Evolutionary conservation across 2,888 invertebrate genomes (phyloP), one percentile per base, ranked within the genome.

Genomic region (Odontocolon sp.): DNA sequence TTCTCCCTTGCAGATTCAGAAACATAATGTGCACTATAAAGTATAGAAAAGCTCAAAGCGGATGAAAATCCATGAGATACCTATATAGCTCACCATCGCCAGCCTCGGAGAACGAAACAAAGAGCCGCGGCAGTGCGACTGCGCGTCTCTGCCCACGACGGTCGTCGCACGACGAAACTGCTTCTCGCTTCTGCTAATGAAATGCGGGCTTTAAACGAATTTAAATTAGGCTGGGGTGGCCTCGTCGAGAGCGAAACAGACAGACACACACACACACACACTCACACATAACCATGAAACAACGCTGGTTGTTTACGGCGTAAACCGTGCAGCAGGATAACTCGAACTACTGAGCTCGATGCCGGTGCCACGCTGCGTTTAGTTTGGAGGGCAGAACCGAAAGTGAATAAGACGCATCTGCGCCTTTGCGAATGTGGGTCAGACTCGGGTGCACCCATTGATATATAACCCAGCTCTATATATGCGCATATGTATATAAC

Each of bases 141-240:
- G 73, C 73, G 75, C 72, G 47, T 69, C 70, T 45, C 70, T 69
- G 59, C 57, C 42, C 45, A 67, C 56, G 59, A 38, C 63, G 64
- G 33, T 54, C 52, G 56, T 75, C 74, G 56, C 52, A 69, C 67
- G 57, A 52, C 71, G 74, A 67, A 69, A 70, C 71, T 71, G 64
- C 64, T 63, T 61, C 63, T 72, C 67, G 56, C 71, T 70, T 45
- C 50, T 42, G 76, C 78, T 80, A 80, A 86, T 83, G 81, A 85
- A 84, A 81, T 80, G 79, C 80, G 79, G 80, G 80, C 79, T 84
- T 85, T 83, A 83, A 86, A 83, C 79, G 80, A 81, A 87, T 87
- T 86, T 80, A 83, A 87, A 87, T 85, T 82, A 82, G 80, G 67
- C 70, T 75, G 78, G 73, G 79, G 78, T 70, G 72, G 52, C 66